Conservation (phyloP, 2,888 invertebrate species). For the Eubasilissa splendida region DNA sequence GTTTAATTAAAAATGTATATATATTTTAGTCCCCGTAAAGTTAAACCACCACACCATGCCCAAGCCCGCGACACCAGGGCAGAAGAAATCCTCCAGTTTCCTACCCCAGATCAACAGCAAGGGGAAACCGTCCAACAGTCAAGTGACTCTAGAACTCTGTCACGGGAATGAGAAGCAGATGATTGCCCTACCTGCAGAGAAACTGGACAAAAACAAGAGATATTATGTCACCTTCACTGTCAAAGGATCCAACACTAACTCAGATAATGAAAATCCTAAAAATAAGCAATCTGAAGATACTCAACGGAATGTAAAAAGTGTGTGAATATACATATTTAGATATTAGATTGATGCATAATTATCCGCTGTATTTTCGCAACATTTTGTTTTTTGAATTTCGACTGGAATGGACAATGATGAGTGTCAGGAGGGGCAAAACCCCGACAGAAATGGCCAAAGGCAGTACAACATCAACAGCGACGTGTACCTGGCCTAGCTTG, state of each 20-base stretch:
- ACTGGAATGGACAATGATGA: too few relatives aligned
- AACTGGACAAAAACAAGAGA: slow-evolving; percentile 89
- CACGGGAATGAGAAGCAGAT: slow-evolving; percentile 89
- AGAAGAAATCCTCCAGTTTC: slow-evolving; percentile 75
- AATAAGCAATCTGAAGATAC: slow-evolving; percentile 60
- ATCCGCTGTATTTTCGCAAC: too few relatives aligned
- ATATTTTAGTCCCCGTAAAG: slow-evolving; percentile 79
- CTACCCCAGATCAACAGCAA: slow-evolving; percentile 79
- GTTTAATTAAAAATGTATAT: background rate
- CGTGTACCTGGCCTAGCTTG: too few relatives aligned
- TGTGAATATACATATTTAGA: slow-evolving; percentile 60
- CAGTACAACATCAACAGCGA: too few relatives aligned
- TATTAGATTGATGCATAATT: too few relatives aligned
- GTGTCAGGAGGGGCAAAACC: too few relatives aligned
- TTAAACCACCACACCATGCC: slow-evolving; percentile 87
- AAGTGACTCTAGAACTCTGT: slow-evolving; percentile 85
- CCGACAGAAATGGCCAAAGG: too few relatives aligned
- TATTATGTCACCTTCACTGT: slow-evolving; percentile 96
- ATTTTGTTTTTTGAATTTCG: too few relatives aligned
- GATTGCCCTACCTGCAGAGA: slow-evolving; percentile 90
- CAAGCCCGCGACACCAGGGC: slow-evolving; percentile 75
- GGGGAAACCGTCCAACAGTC: slow-evolving; percentile 70
- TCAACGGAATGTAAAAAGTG: slow-evolving; percentile 68
- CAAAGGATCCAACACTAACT: slow-evolving; percentile 78
- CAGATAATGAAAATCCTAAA: slow-evolving; percentile 70